Evolutionary conservation across 2,113 vertebrate species (phyloP).

Genomic region (Coryphaenoides rupestris): DNA sequence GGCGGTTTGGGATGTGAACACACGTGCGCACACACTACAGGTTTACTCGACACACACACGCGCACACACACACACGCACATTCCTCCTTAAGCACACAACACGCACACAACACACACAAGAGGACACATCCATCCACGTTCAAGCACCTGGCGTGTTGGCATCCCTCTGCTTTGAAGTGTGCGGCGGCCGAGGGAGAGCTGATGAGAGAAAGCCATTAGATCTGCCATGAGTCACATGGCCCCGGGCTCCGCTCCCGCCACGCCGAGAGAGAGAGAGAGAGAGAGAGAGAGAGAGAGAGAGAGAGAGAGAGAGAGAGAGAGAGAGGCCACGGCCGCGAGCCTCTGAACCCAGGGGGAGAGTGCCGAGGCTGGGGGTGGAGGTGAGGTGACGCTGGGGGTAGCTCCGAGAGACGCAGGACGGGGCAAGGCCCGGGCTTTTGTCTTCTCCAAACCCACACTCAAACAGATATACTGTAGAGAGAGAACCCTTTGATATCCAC

Average conservation of each 20-base stretch:
- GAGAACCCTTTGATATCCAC: constrained; percentile 36
- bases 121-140: constrained; percentile 28
- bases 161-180: constrained; percentile 46
- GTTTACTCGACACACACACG: background rate
- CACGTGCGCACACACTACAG: constrained; percentile 1
- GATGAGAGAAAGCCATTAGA: constrained; percentile 44
- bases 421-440: background rate
- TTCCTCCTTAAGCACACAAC: constrained; percentile 21
- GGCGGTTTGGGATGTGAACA: no score
- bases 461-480: constrained; percentile 33
- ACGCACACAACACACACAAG: constrained; percentile 37
- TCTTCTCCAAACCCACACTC: constrained; percentile 10
- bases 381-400: constrained; percentile 27
- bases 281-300: no score
- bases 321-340: constrained; percentile 37
- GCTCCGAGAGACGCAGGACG: background rate
- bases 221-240: constrained; percentile 48
- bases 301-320: no score
- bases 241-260: constrained; percentile 24
- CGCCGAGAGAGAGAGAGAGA: no score
- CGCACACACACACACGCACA: constrained; percentile 23
- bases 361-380: constrained; percentile 10
- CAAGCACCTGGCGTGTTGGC: constrained; percentile 49
- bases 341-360: constrained; percentile 26
- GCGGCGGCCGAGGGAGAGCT: constrained; percentile 17